Base-by-base conservation (phyloP, 2,797 vertebrate species). In the Gallinago solitaria region DNA sequence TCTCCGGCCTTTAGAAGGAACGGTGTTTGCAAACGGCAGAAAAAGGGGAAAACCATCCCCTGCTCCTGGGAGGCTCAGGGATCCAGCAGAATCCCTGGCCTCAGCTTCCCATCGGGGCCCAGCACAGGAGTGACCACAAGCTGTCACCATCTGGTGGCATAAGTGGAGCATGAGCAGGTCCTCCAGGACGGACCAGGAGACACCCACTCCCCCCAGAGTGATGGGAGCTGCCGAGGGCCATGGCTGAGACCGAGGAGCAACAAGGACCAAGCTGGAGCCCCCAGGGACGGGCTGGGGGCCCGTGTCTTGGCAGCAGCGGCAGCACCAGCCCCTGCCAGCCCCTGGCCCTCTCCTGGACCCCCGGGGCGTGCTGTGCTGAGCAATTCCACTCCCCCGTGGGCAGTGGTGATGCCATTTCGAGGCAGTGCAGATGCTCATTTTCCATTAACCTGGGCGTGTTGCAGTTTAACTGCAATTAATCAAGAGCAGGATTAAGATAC, bases 21-120 rank as follows among this genome's bases (percentile, higher is more conserved):
- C 48, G 27, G 8, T 39, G 27, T 9, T 88, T 32, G 63, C 35
- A 77, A 70, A 50, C 2, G 15, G 53, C 17, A n/a, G 74, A 35
- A 69, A 82, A 51, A 2, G 11, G 27, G 53, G 35, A 32, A 63
- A 78, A 39, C 9, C n/a, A 14, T 14, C 17, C n/a, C 6, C 48
- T 47, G 30, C 30, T 27, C n/a, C 16, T 0, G 0, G 47, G 39
- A 57, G 4, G 43, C 8, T 47, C 2, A 1, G 51, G 63, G 41
- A 13, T 11, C 32, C 3, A 1, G n/a, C 32, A 28, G 63, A 64
- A 37, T 17, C 64, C 53, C 54, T 11, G 20, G 24, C 16, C 30
- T 43, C 57, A 28, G 48, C 45, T 9, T 37, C 14, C 0, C 17
- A 2, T 0, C 0, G 0, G 39, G n/a, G 35, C 53, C 57, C 70